A percentile compares a stretch with the other conserved stretches of the same genome.
Evolutionary conservation across 2,113 vertebrate genomes (phyloP).

Genomic region (Callionymus lyra): DNA sequence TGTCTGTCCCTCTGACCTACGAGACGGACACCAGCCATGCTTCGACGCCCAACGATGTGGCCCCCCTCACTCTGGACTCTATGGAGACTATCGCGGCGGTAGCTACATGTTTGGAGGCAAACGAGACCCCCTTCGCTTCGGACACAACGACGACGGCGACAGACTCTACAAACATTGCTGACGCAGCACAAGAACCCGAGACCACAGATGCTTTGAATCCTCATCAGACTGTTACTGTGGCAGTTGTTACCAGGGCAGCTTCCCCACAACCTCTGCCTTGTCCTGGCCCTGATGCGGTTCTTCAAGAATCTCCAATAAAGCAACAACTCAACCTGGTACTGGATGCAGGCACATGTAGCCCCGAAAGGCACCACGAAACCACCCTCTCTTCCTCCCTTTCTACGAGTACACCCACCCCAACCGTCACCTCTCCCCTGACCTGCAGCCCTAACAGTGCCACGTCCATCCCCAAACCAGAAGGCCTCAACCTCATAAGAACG

Average conservation of each 20-base stretch:
- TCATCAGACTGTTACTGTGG: constrained; percentile 32
- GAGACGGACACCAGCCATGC: constrained; percentile 73
- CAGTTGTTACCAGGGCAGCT: constrained; percentile 20
- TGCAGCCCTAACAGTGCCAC: not conserved
- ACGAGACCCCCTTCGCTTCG: not conserved
- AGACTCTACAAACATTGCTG: constrained; percentile 5
- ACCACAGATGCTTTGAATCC: constrained; percentile 14
- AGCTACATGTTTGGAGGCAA: constrained; percentile 20
- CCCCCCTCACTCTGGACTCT: constrained; percentile 32
- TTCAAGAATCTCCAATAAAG: constrained; percentile 24
- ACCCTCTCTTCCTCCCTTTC: no score
- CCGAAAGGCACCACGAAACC: constrained; percentile 3
- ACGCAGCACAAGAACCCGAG: not conserved
- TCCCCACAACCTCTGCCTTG: constrained; percentile 17
- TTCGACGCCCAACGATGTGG: constrained; percentile 60
- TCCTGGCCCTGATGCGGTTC: constrained; percentile 11
- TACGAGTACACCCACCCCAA: no score
- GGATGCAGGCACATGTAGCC: constrained; percentile 24
- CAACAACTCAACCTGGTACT: constrained; percentile 17
- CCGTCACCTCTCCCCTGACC: constrained; percentile 2
- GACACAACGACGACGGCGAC: not conserved
- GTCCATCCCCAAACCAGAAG: constrained; percentile 2
- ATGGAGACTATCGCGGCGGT: constrained; percentile 31
- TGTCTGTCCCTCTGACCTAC: constrained; percentile 69
- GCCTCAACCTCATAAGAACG: constrained; percentile 13